Percentiles rank a stretch among this genome's conserved stretches.
Conservation (phyloP, 2,888 invertebrate genomes). For the Spilarctia lutea region DNA sequence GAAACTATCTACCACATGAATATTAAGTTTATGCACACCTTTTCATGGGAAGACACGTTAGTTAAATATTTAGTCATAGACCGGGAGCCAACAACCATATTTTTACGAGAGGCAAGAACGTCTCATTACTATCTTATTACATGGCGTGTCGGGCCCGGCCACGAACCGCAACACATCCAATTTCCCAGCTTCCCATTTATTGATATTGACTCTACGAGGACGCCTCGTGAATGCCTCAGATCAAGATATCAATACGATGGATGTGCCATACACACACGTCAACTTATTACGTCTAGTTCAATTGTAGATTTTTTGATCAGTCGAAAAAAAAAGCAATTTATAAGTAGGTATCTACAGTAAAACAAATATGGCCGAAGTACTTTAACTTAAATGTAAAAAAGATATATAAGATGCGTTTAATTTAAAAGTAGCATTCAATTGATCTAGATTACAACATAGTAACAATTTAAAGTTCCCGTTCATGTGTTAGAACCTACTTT, state of each 20-base stretch:
- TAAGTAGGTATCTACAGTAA: background rate
- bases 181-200: slow-evolving; percentile 86
- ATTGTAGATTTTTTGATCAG: slow-evolving; percentile 22
- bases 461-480: background rate
- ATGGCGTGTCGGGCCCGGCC: slow-evolving; percentile 73
- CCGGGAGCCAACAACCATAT: slow-evolving; percentile 78
- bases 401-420: background rate
- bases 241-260: slow-evolving; percentile 59
- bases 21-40: slow-evolving; percentile 29
- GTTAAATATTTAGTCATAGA: slow-evolving; percentile 82
- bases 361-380: background rate
- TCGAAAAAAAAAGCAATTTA: too few species aligned
- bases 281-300: slow-evolving; percentile 23
- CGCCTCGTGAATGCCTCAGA: slow-evolving; percentile 72
- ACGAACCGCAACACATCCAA: slow-evolving; percentile 85
- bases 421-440: background rate
- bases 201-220: slow-evolving; percentile 85
- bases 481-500: background rate
- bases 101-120: slow-evolving; percentile 80
- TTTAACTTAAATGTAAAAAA: background rate
- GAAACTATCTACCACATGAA: slow-evolving; percentile 22
- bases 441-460: background rate
- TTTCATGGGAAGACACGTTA: slow-evolving; percentile 51
- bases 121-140: slow-evolving; percentile 86
- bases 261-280: slow-evolving; percentile 52